Conservation (phyloP, 2,797 vertebrate species). For the Hippocampus kuda region DNA sequence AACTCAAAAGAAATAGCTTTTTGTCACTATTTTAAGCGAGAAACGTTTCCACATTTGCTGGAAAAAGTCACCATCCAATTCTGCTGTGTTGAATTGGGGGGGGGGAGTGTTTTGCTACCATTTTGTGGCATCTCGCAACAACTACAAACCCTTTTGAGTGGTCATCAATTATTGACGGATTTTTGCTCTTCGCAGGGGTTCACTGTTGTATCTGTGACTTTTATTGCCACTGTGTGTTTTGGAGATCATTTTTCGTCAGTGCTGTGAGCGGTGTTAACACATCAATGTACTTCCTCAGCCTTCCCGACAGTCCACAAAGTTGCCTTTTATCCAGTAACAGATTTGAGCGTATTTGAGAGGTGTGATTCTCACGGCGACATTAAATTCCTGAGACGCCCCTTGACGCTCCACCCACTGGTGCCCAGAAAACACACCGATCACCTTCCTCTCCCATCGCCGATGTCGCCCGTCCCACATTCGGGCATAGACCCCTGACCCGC, state of each 20-base stretch:
- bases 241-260: not conserved
- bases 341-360: constrained; percentile 98
- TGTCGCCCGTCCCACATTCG: constrained; percentile 87
- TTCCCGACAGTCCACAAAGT: constrained; percentile 89
- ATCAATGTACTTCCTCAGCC: constrained; percentile 63
- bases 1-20: too few relatives aligned
- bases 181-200: not conserved
- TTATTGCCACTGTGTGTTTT: not conserved
- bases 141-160: not conserved
- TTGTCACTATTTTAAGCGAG: too few relatives aligned
- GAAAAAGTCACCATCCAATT: too few relatives aligned
- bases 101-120: too few relatives aligned
- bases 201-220: not conserved
- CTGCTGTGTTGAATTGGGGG: too few relatives aligned
- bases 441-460: constrained; percentile 88
- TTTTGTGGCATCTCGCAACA: not conserved
- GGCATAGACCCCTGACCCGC: constrained; percentile 92
- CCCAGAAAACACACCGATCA: constrained; percentile 95
- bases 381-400: constrained; percentile 87
- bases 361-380: constrained; percentile 92
- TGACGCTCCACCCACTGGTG: constrained; percentile 96
- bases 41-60: too few relatives aligned
- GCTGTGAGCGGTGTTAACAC: not conserved
- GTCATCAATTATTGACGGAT: too few relatives aligned
- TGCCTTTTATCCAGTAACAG: constrained; percentile 98